Percentiles rank a stretch among this genome's conserved stretches.
Conservation (phyloP, 2,113 vertebrate genomes). For the Tenebrosternarchus preto region DNA sequence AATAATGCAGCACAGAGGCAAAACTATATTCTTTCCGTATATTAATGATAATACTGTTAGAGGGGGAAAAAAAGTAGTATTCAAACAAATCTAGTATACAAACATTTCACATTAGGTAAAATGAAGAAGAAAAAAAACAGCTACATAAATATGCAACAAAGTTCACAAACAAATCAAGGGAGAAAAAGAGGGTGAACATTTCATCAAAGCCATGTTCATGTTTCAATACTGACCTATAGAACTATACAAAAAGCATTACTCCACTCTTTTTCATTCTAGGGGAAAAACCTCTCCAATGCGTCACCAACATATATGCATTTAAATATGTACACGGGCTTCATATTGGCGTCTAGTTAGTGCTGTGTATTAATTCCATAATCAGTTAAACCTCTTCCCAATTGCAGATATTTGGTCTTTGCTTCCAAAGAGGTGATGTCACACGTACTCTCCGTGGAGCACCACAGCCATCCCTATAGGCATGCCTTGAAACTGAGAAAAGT, state of each 20-base stretch:
- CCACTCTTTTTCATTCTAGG: slow-evolving; percentile 36
- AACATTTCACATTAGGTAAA: slow-evolving; percentile 55
- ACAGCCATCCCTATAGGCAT: slow-evolving; percentile 55
- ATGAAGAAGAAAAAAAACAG: slow-evolving; percentile 52
- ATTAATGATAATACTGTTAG: slow-evolving; percentile 27
- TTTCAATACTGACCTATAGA: slow-evolving; percentile 26
- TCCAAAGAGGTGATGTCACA: slow-evolving; percentile 43
- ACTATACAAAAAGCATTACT: slow-evolving; percentile 27
- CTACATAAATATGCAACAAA: slow-evolving; percentile 39
- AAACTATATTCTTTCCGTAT: background rate
- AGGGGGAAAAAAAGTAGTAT: background rate
- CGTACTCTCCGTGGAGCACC: slow-evolving; percentile 48
- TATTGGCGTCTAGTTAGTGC: slow-evolving; percentile 27
- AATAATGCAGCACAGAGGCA: slow-evolving; percentile 34
- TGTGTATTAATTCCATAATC: slow-evolving; percentile 26
- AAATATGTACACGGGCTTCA: background rate
- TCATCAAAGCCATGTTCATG: background rate
- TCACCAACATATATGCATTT: slow-evolving; percentile 10
- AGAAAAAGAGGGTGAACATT: background rate
- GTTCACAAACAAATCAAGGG: slow-evolving; percentile 2
- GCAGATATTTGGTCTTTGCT: slow-evolving; percentile 28
- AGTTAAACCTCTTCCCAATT: slow-evolving; percentile 32
- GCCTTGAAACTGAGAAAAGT: slow-evolving; percentile 48
- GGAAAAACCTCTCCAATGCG: background rate
- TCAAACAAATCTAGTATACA: slow-evolving; percentile 39